A percentile compares a stretch with the other conserved stretches of the same genome.
These are phyloP conservation scores for Cotesia vestalis DNA, from an alignment of 1,140 invertebrate species.

Conservation along the genomic window DNA sequence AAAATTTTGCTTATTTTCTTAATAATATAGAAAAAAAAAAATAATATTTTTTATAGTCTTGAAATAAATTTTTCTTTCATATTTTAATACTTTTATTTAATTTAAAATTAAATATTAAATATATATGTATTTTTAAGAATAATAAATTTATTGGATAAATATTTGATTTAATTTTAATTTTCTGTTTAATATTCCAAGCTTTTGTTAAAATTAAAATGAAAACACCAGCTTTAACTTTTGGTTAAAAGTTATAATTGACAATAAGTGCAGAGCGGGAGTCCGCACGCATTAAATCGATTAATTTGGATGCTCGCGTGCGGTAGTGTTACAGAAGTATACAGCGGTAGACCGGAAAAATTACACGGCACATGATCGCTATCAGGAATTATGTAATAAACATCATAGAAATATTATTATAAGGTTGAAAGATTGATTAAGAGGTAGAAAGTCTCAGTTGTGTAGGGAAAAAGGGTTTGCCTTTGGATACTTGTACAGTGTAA, in stretches of 20 bases:
- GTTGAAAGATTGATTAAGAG: slow-evolving; percentile 27
- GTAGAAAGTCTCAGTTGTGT: not conserved
- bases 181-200: not conserved
- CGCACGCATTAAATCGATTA: slow-evolving; percentile 20
- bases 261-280: too few relatives aligned
- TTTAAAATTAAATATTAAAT: too few relatives aligned
- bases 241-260: not conserved
- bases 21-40: too few relatives aligned
- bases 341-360: slow-evolving; percentile 34
- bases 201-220: not conserved
- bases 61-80: too few relatives aligned
- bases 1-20: too few relatives aligned
- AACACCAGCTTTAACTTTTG: not conserved
- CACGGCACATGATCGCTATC: slow-evolving; percentile 33
- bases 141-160: too few relatives aligned
- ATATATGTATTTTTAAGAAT: too few relatives aligned
- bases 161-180: not conserved
- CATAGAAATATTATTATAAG: slow-evolving; percentile 35
- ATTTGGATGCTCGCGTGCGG: slow-evolving; percentile 8
- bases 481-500: slow-evolving; percentile 17
- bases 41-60: too few relatives aligned
- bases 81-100: too few relatives aligned
- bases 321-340: not conserved
- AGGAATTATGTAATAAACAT: slow-evolving; percentile 38
- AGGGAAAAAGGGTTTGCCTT: not conserved